These are phyloP conservation scores for Amphiprion percula DNA, from an alignment of 2,113 vertebrate genomes.

Conservation along the genomic window DNA sequence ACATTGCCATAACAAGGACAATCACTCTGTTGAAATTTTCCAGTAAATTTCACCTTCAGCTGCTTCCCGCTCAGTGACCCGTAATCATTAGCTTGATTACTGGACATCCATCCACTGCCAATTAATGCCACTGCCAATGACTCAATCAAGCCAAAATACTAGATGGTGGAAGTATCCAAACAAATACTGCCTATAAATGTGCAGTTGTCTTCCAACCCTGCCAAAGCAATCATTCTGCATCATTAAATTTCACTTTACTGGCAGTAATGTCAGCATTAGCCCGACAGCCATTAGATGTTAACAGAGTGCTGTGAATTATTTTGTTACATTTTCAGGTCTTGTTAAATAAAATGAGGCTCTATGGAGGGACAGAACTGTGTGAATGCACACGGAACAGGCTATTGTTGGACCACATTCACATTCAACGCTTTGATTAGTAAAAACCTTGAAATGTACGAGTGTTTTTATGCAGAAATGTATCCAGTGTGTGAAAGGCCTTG, in stretches of 20 bases:
- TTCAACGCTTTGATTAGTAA: background rate
- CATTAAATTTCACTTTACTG: constrained; percentile 62
- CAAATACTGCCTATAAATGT: constrained; percentile 59
- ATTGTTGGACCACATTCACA: background rate
- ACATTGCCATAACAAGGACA: constrained; percentile 37
- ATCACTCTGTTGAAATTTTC: constrained; percentile 55
- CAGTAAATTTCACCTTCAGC: constrained; percentile 64
- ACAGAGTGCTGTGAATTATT: constrained; percentile 33
- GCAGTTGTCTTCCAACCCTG: constrained; percentile 48
- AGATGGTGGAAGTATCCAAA: constrained; percentile 37
- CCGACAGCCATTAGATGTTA: constrained; percentile 28
- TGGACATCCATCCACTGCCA: constrained; percentile 31
- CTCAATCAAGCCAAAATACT: constrained; percentile 23
- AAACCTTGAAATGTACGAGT: background rate
- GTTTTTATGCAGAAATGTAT: background rate
- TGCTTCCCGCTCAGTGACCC: constrained; percentile 38
- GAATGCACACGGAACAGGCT: background rate
- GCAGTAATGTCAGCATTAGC: constrained; percentile 46
- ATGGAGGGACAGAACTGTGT: background rate
- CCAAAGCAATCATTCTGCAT: constrained; percentile 67
- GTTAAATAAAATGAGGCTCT: constrained; percentile 19
- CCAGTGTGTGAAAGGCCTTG: background rate
- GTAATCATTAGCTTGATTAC: constrained; percentile 62
- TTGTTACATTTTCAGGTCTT: constrained; percentile 23
- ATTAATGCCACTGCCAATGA: constrained; percentile 36